Base-by-base conservation (phyloP, 2,888 invertebrate species). In the Cistogaster globosa region DNA sequence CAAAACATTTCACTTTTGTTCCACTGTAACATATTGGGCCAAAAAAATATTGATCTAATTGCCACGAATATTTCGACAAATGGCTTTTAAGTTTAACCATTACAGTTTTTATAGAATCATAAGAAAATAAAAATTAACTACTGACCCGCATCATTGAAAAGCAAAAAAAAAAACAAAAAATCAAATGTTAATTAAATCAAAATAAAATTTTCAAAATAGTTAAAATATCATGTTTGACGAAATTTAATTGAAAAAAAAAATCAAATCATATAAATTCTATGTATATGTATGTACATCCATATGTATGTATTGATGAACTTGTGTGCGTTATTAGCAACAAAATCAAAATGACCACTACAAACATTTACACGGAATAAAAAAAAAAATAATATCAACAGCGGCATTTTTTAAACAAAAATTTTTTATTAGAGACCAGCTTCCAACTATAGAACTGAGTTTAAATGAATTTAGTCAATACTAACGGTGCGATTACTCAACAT, bases 401-500 rank as follows among this genome's bases (percentile, higher is more conserved):
- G 65, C 60, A 38, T 63, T 75, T 67, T 68, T 42, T n/a, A 1
- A 20, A 38, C n/a, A 8, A 42, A n/a, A 20, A 22, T 57, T 57
- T 22, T 58, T 75, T 76, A 58, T 51, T 71, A 77, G 32, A 83
- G 42, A 38, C 42, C 51, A 65, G 85, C 82, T 82, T 75, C 48
- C 32, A 74, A 62, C 53, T 45, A 32, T 57, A 63, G 69, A 78
- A 58, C 65, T 20, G 48, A 82, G 67, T 63, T 85, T 67, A 71
- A 60, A 65, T 65, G 65, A 82, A 82, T 79, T 85, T 71, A 85
- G 85, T 85, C 65, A 75, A 79, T 69, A 79, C 79, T 62, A 85
- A 85, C 69, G 45, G 78, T 67, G 85, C 85, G 85, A 69, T 79
- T 82, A 85, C 78, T 69, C 75, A 85, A 85, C 85, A 85, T 71